These are phyloP conservation scores for Trinectes maculatus DNA, from an alignment of 2,113 vertebrate species.

Conservation along the genomic window DNA sequence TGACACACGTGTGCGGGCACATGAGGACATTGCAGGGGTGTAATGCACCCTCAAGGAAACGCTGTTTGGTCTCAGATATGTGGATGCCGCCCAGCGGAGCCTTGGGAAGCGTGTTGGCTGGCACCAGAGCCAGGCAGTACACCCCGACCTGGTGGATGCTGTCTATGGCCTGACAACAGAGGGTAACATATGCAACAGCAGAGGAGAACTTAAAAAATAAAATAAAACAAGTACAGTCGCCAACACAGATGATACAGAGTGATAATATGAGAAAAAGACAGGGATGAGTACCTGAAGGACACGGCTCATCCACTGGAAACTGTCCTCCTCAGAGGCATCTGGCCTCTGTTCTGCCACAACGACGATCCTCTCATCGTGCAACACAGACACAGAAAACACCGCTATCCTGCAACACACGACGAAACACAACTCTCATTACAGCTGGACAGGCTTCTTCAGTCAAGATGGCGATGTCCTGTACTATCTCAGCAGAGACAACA, in stretches of 20 bases:
- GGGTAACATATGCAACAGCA: background rate
- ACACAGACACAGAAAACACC: conserved; percentile 93
- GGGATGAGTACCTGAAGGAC: conserved; percentile 88
- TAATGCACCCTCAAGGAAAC: conserved; percentile 92
- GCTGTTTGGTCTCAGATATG: conserved; percentile 95
- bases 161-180: conserved; percentile 88
- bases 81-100: conserved; percentile 95
- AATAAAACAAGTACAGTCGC: background rate
- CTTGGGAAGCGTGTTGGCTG: conserved; percentile 97
- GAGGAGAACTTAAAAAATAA: background rate
- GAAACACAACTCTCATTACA: background rate
- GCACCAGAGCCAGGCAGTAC: conserved; percentile 95
- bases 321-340: conserved; percentile 95
- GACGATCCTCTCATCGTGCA: conserved; percentile 93
- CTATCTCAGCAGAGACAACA: background rate
- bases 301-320: conserved; percentile 99
- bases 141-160: conserved; percentile 98
- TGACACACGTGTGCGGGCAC: conserved; percentile 96
- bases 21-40: conserved; percentile 96
- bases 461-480: background rate
- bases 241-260: background rate
- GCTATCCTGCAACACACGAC: conserved; percentile 86
- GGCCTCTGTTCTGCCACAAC: conserved; percentile 96
- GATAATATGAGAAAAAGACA: background rate
- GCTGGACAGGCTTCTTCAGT: background rate